Base-by-base conservation (phyloP, 2,113 vertebrate genomes). In the Embiotoca jacksoni region DNA sequence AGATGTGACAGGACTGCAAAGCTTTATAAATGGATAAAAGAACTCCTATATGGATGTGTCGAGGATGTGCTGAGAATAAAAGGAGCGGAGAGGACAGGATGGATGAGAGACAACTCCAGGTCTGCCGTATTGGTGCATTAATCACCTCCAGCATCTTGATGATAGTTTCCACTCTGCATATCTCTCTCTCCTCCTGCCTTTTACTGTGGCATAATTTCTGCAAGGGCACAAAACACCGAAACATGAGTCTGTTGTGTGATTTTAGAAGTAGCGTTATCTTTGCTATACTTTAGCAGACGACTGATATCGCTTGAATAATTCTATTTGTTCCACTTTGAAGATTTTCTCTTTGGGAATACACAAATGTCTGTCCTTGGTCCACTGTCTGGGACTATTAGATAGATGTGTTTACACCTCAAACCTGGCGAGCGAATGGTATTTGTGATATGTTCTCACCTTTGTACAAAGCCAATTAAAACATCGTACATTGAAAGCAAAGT, bases 1-100 rank as follows among this genome's bases (percentile, higher is more conserved):
- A 73, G 83, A 88, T 91, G 89, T 92, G 81, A 91, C 80, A 87
- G 58, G 84, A 83, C 89, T 93, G 83, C 88, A 92, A 84, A 92
- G 91, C 80, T 77, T 83, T 73, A 70, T 86, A 86, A 89, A 92
- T 88, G 78, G 84, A 90, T 88, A 81, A 91, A 91, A 85, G 72
- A 72, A 86, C 54, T 72, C 54, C 77, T 62, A 72, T 91, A 89
- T 87, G 81, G 83, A 88, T 78, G 61, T 84, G 84, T 75, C 15
- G 65, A 85, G 70, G 75, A 83, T 71, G 81, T 88, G 78, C 59
- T 8, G 57, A 49, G 77, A 88, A 80, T 93, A 68, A 81, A 82
- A 84, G 61, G 44, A 60, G 78, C 59, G 37, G n/a, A 52, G 31
- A 66, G 66, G 72, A 78, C 32, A 50, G 54, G n/a, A 9, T 63